Evolutionary conservation across 2,797 vertebrate genomes (phyloP), one percentile per base, ranked within the genome.

Genomic region (Sebastiscus tertius): DNA sequence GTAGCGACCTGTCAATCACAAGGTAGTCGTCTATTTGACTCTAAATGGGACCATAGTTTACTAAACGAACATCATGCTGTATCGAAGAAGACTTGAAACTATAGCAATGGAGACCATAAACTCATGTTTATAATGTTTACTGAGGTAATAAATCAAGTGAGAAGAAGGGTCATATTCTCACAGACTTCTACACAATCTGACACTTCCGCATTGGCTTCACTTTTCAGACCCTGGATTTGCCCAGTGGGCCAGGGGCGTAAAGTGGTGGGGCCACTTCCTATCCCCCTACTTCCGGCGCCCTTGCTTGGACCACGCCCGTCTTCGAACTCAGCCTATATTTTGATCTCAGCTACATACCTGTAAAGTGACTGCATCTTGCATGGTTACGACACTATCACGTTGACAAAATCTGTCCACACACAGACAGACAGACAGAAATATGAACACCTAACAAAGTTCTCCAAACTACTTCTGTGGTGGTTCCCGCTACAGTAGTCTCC

Each of bases 251-350:
- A 58, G 14, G 26, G 56, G 56, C 26, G 14, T 59, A 16, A 29
- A 59, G 4, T 9, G 56, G 18, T 8, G 46, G 46, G 46, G 46
- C 7, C 16, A 46, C 42, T 46, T 46, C 42, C 42, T 46, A 18
- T 46, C 42, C 16, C 42, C 16, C 0, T 46, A 46, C 42, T 46
- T 46, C 42, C 0, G 0, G 13, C 26, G 2, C 7, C 56, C 16
- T 31, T 18, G 14, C 14, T 18, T 20, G 56, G 0, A 59, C 14
- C 26, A 9, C 26, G 16, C 27, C 26, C 8, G 8, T 59, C 27
- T 59, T 18, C 14, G 4, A 59, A 59, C 26, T 29, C 14, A 29
- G 39, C 0, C 39, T 42, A 16, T 42, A 42, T 18, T 31, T 60
- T 20, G 9, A 18, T 29, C 0, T 31, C 58, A 59, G 9, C 27